phyloP scores from a whole-genome alignment of 2,797 vertebrate genomes.

The Sciaenops ocellatus region DNA sequence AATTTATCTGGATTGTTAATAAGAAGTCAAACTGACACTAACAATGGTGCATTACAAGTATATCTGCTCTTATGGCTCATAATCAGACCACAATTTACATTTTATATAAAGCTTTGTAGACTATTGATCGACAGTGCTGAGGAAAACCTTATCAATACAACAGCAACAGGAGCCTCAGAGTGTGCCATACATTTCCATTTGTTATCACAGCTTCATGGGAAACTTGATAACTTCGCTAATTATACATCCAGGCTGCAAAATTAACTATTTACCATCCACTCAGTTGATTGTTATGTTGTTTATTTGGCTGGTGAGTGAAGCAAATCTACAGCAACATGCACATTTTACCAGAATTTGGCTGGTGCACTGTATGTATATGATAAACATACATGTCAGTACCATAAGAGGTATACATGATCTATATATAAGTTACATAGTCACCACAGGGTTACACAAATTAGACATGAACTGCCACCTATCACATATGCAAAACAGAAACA shows the following conservation, averaged over 20 bases:
- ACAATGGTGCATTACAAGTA: background rate
- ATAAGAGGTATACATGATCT: no score
- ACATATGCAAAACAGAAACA: background rate
- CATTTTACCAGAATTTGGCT: no score
- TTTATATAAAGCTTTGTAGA: background rate
- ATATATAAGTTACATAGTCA: background rate
- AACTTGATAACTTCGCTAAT: no score
- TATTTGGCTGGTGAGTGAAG: no score
- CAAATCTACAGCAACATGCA: no score
- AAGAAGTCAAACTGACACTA: background rate
- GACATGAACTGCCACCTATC: background rate
- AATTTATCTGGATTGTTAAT: background rate
- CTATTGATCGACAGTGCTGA: background rate
- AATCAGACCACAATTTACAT: background rate
- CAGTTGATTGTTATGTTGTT: no score
- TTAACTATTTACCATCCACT: no score
- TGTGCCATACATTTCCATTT: slow-evolving; percentile 2
- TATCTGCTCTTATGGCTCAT: background rate
- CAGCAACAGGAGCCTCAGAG: background rate
- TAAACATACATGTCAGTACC: no score
- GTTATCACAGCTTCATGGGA: background rate
- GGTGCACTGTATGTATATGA: no score
- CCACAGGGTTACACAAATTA: background rate
- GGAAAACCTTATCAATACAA: background rate
- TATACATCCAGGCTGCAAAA: no score